These are phyloP conservation scores for Cryptus armator DNA, from an alignment of 2,888 invertebrate genomes.

Conservation along the genomic window DNA sequence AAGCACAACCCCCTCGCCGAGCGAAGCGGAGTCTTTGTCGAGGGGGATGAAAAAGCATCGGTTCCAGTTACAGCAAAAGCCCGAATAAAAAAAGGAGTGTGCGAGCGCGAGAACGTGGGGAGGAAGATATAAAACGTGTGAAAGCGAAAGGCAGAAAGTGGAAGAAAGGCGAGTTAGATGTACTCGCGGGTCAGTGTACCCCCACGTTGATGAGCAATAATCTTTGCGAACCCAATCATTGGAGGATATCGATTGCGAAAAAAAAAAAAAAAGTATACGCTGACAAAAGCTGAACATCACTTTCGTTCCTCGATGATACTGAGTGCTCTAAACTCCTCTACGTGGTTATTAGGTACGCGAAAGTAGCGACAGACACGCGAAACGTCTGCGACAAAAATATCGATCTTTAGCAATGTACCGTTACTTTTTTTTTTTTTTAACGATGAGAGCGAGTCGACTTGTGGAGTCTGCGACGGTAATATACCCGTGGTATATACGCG, in stretches of 20 bases:
- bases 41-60: slow-evolving; percentile 58
- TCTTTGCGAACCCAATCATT: slow-evolving; percentile 36
- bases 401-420: slow-evolving; percentile 25
- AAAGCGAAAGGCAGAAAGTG: background rate
- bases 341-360: background rate
- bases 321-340: background rate
- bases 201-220: slow-evolving; percentile 41
- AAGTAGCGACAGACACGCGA: background rate
- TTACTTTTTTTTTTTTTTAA: background rate
- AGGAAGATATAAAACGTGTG: background rate
- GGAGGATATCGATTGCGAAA: slow-evolving; percentile 43
- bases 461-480: slow-evolving; percentile 43
- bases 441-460: slow-evolving; percentile 24
- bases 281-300: slow-evolving; percentile 12
- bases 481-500: slow-evolving; percentile 3
- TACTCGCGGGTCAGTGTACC: slow-evolving; percentile 40
- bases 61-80: slow-evolving; percentile 61
- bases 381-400: background rate
- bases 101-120: background rate
- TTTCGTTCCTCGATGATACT: background rate
- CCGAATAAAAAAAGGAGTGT: slow-evolving; percentile 8
- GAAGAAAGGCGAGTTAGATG: slow-evolving; percentile 22
- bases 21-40: slow-evolving; percentile 18
- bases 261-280: background rate
- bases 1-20: slow-evolving; percentile 52